These are phyloP conservation scores for Cylindroiulus punctatus DNA, from an alignment of 2,888 invertebrate genomes.

Conservation along the genomic window DNA sequence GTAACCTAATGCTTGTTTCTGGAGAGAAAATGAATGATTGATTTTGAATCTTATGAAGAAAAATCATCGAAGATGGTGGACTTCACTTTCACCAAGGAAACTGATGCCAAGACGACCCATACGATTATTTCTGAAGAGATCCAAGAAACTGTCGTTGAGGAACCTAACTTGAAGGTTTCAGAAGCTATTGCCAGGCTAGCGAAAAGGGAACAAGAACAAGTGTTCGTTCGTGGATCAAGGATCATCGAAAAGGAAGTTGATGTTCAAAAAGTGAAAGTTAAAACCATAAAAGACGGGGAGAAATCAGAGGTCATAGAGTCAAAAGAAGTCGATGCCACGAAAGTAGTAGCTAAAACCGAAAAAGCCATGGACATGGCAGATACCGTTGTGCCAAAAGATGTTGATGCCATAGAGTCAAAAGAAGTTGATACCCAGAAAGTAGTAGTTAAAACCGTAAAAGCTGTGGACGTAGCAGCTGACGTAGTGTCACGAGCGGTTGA, in stretches of 20 bases:
- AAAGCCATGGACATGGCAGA: too few species aligned
- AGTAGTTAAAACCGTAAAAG: too few species aligned
- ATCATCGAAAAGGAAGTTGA: background rate
- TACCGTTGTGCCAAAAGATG: background rate
- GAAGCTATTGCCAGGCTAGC: conserved; percentile 12
- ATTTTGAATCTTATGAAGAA: conserved; percentile 41
- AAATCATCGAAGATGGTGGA: conserved; percentile 7
- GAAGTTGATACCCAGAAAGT: too few species aligned
- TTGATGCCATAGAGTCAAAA: background rate
- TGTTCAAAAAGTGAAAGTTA: background rate
- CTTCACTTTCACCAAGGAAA: conserved; percentile 27
- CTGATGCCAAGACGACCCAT: background rate
- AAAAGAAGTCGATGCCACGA: too few species aligned
- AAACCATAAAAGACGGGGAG: background rate
- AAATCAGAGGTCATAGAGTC: background rate
- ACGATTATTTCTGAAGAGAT: background rate
- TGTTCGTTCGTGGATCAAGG: background rate
- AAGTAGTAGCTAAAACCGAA: too few species aligned
- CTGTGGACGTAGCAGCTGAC: too few species aligned
- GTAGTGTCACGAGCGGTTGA: too few species aligned
- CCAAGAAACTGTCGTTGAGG: background rate
- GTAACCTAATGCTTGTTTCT: conserved; percentile 17
- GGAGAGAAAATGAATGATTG: conserved; percentile 45
- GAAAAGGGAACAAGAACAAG: background rate
- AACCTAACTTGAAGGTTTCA: conserved; percentile 14